Percentiles rank a stretch among this genome's conserved stretches.
Conservation (phyloP, 35 echinoderm and acorn worm genomes). For the Apostichopus californicus region DNA sequence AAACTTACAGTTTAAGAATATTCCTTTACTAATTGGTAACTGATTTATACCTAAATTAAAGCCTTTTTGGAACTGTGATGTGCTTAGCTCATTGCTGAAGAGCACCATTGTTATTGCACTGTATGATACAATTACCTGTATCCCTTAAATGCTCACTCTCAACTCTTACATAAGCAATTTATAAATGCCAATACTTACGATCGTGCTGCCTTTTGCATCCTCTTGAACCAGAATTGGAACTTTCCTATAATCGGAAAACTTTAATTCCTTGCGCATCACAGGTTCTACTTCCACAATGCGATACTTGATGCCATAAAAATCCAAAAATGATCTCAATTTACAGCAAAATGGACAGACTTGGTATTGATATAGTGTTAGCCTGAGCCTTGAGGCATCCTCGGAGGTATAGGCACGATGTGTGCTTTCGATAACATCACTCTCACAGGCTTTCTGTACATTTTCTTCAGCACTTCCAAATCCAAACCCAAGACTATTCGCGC, state of each 20-base stretch:
- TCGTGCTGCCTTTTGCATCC: constrained; percentile 51
- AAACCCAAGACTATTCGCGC: constrained; percentile 28
- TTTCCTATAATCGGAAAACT: constrained; percentile 93
- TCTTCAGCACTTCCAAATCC: constrained; percentile 20
- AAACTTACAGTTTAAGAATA: too few species aligned
- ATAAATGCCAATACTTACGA: constrained; percentile 47
- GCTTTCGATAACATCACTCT: background rate
- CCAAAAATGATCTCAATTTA: constrained; percentile 92
- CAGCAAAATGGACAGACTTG: constrained; percentile 98
- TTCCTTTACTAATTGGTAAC: too few species aligned
- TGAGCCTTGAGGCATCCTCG: constrained; percentile 67
- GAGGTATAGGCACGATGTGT: constrained; percentile 45
- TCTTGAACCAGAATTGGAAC: constrained; percentile 83
- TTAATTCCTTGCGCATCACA: constrained; percentile 79
- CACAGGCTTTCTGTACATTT: background rate
- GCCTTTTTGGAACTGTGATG: too few species aligned
- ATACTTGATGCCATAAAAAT: constrained; percentile 90
- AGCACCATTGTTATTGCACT: too few species aligned
- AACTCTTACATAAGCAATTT: too few species aligned
- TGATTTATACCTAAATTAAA: too few species aligned
- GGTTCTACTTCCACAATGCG: constrained; percentile 91
- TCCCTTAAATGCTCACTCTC: too few species aligned
- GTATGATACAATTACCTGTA: too few species aligned
- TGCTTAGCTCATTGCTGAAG: too few species aligned
- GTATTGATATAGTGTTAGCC: constrained; percentile 95